Conservation (phyloP, 2,797 vertebrate genomes). For the Astyanax mexicanus region DNA sequence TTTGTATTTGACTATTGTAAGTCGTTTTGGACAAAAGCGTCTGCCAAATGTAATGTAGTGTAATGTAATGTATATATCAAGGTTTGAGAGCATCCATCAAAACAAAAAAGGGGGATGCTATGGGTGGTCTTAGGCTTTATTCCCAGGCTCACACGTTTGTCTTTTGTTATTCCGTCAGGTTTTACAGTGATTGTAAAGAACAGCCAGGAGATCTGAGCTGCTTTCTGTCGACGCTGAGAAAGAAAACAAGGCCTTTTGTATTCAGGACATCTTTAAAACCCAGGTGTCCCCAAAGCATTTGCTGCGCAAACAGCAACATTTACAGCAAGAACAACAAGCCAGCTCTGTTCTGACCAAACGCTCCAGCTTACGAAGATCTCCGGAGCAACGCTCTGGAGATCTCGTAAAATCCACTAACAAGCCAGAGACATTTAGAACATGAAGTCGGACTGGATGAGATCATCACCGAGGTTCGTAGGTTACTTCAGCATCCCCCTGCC, state of each 20-base stretch:
- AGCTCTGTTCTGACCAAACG: constrained; percentile 1
- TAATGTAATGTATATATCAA: no score
- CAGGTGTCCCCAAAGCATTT: not conserved
- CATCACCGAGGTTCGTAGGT: constrained; percentile 62
- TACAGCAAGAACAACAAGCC: not conserved
- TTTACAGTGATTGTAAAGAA: no score
- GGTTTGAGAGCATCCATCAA: no score
- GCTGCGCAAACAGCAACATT: not conserved
- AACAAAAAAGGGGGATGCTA: no score
- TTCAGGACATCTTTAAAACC: not conserved
- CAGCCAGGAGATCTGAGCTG: no score
- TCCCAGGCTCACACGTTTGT: no score
- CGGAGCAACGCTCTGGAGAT: constrained; percentile 58
- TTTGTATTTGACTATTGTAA: no score
- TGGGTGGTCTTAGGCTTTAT: no score
- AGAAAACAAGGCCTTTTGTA: not conserved
- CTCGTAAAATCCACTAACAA: constrained; percentile 65
- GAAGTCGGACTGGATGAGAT: constrained; percentile 68
- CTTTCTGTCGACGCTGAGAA: not conserved
- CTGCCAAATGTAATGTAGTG: no score
- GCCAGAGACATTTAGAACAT: constrained; percentile 43
- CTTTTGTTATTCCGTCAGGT: no score
- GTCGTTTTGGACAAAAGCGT: no score
- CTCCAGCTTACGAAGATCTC: constrained; percentile 45
- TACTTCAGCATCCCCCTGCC: constrained; percentile 7